Evolutionary conservation across 2,888 invertebrate species (phyloP).

Genomic region (Craniophora ligustri): DNA sequence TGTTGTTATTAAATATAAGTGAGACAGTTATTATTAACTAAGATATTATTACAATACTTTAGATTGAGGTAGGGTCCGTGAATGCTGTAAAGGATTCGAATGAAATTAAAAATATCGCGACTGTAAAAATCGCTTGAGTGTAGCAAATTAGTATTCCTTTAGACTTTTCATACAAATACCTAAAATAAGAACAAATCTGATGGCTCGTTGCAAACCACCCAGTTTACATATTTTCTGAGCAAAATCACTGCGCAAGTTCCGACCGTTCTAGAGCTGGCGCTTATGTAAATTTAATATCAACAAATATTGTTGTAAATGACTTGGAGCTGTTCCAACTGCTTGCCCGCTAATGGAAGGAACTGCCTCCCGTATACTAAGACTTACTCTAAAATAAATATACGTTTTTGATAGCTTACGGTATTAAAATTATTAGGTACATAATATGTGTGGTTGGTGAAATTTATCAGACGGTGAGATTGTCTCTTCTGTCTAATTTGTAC

Average conservation of each 20-base stretch:
- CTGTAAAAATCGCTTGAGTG: neutral
- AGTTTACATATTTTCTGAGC: neutral
- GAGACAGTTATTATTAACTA: too few species aligned
- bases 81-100: too few species aligned
- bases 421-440: too few species aligned
- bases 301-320: slow-evolving; percentile 40
- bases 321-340: slow-evolving; percentile 44
- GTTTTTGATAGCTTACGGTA: slow-evolving; percentile 12
- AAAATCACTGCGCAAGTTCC: slow-evolving; percentile 11
- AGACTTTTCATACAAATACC: neutral
- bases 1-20: too few species aligned
- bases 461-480: too few species aligned
- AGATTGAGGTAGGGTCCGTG: too few species aligned
- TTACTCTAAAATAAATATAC: slow-evolving; percentile 4
- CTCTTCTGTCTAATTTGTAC: too few species aligned
- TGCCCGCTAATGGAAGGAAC: slow-evolving; percentile 27
- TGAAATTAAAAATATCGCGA: too few species aligned
- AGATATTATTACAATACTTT: too few species aligned
- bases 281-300: slow-evolving; percentile 39
- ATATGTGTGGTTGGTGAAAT: too few species aligned
- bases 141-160: neutral
- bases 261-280: neutral
- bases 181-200: neutral
- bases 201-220: neutral
- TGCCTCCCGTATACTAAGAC: slow-evolving; percentile 1